Percentiles rank a stretch among this genome's conserved stretches.
Evolutionary conservation across 1,140 invertebrate genomes (phyloP).

Genomic region (Dermatophagoides farinae): DNA sequence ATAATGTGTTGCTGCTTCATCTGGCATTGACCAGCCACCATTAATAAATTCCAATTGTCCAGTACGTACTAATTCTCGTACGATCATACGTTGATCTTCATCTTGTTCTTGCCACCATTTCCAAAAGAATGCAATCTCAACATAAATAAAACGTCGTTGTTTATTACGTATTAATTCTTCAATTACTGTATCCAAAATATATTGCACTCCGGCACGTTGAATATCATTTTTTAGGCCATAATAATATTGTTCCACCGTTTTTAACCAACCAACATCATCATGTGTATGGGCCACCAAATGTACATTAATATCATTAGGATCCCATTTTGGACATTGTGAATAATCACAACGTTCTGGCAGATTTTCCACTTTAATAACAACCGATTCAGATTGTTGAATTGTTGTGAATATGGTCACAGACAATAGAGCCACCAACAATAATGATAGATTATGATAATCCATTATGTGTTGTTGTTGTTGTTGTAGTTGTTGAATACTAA

Average conservation of each 20-base stretch:
- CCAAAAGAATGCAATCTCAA: slow-evolving; percentile 67
- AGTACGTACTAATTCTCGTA: slow-evolving; percentile 24
- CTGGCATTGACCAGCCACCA: slow-evolving; percentile 95
- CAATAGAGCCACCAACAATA: no score
- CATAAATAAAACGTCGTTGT: slow-evolving; percentile 37
- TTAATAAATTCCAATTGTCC: slow-evolving; percentile 81
- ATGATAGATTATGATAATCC: no score
- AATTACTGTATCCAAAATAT: slow-evolving; percentile 73
- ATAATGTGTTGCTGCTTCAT: slow-evolving; percentile 79
- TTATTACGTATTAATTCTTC: slow-evolving; percentile 50
- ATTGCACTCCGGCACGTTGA: slow-evolving; percentile 45
- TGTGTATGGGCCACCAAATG: slow-evolving; percentile 44
- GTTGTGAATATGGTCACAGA: no score
- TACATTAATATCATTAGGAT: slow-evolving; percentile 45
- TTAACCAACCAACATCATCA: slow-evolving; percentile 50
- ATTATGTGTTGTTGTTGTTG: no score
- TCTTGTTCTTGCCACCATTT: slow-evolving; percentile 68
- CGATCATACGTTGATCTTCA: slow-evolving; percentile 31
- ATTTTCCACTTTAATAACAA: not conserved
- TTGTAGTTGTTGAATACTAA: no score
- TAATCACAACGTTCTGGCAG: slow-evolving; percentile 4
- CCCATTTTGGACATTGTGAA: slow-evolving; percentile 36
- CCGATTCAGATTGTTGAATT: not conserved
- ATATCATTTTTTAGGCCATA: slow-evolving; percentile 6
- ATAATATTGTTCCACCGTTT: slow-evolving; percentile 35